Evolutionary conservation across 2,888 invertebrate species (phyloP).

Genomic region (Polymixis flavicincta): DNA sequence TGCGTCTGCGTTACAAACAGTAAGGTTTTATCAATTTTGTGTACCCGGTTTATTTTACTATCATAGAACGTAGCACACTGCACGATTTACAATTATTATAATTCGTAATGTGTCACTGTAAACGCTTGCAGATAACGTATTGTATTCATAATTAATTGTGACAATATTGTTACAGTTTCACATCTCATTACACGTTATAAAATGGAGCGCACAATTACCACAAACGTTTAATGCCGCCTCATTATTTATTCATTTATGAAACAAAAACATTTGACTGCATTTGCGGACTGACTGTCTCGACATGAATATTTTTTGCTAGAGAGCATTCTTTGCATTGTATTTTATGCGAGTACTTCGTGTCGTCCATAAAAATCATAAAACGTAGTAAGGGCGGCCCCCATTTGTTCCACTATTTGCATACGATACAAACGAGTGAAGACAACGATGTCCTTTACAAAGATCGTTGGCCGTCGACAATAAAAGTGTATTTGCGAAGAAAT

Average conservation of each 20-base stretch:
- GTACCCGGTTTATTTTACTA: not conserved
- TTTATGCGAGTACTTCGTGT: constrained; percentile 73
- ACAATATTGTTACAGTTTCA: constrained; percentile 62
- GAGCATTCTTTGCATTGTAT: constrained; percentile 75
- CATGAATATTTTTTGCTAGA: constrained; percentile 71
- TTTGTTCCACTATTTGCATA: constrained; percentile 88
- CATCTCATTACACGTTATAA: constrained; percentile 59
- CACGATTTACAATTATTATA: constrained; percentile 18
- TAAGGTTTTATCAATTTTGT: constrained; percentile 4
- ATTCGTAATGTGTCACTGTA: constrained; percentile 24
- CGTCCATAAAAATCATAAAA: constrained; percentile 86
- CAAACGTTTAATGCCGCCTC: constrained; percentile 59
- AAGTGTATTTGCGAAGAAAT: constrained; percentile 90
- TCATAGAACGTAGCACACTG: not conserved
- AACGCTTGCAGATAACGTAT: constrained; percentile 46
- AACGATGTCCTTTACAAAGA: constrained; percentile 85
- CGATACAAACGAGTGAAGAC: constrained; percentile 86
- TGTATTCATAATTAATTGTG: constrained; percentile 52
- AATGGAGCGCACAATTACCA: constrained; percentile 55
- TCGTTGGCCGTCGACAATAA: constrained; percentile 87
- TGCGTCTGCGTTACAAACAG: constrained; percentile 8
- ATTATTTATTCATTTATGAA: constrained; percentile 66
- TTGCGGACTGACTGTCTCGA: constrained; percentile 64
- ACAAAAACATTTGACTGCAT: constrained; percentile 70
- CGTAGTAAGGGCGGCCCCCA: constrained; percentile 81